Evolutionary conservation across 2,888 invertebrate genomes (phyloP), one percentile per base, ranked within the genome.

Genomic region (Tuta absoluta): DNA sequence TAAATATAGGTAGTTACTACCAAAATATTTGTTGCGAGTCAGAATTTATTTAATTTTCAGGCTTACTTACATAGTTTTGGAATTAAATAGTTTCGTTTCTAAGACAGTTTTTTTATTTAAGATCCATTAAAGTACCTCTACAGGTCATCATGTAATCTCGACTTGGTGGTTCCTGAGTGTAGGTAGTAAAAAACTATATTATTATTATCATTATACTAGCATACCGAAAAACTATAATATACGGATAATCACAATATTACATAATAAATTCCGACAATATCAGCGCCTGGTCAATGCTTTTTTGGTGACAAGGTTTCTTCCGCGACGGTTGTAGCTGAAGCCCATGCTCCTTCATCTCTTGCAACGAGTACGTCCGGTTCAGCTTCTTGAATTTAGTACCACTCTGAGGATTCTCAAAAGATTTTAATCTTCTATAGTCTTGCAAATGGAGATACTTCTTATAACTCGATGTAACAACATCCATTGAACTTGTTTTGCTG

Each of bases 261-360:
- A 86, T 69, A 69, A 88, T 83, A 74, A 79, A 87, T 74, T 89
- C 89, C 48, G 89, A 85, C 65, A 89, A 72, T 72, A 90, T 81
- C 11, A 84, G 71, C 23, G 80, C 68, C 69, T 79, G 72, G 70
- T 81, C 74, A 23, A 71, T 62, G 45, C 67, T 69, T 64, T 82
- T 85, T 37, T 79, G 74, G 11, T 77, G 79, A 11, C 72, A 69
- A 33, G 67, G 68, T 62, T 64, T 66, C 66, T 71, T 75, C 19
- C 37, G 72, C 2, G 66, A 61, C 0, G 78, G 66, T 33, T 75
- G 73, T 24, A 87, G 24, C 63, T 85, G 72, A 8, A 84, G 67
- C n/a, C 85, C 89, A 14, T 79, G 74, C 12, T 78, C 75, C 67
- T 76, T 84, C 45, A 87, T 80, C 69, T 87, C 87, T 75, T 80